Base-by-base conservation (phyloP, 2,797 vertebrate species). In the Chaunax sp. region DNA sequence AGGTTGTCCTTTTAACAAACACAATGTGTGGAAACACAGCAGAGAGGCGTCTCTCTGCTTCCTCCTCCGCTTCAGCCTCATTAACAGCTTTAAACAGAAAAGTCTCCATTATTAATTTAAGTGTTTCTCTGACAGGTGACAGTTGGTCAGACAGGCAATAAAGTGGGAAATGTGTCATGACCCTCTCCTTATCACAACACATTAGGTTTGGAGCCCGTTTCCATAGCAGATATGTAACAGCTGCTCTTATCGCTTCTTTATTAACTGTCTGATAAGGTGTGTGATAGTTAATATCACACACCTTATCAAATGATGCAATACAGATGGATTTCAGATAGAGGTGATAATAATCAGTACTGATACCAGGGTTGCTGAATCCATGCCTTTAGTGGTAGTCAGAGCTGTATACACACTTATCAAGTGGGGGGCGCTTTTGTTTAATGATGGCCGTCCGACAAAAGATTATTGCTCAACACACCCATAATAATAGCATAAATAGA, bases 131-230 rank as follows among this genome's bases (percentile, higher is more conserved):
- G n/a, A n/a, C n/a, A n/a, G n/a, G n/a, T 28, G 30, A 62, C 26
- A 52, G 61, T 25, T 19, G 1, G 16, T 58, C 51, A 22, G 10
- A 30, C 46, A 61, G 50, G 81, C 82, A 64, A 61, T 89, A 82
- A 83, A 85, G 20, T 30, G 58, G 41, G 54, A 72, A 78, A 87
- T 59, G 41, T 72, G 64, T 76, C 60, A 50, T 77, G 69, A 81
- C 69, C 66, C 19, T 49, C 13, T 76, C 33, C 77, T 92, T 91
- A 92, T 90, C 87, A 87, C 80, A 60, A 64, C 14, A 79, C 63
- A 72, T 83, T 84, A 85, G 11, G 77, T 68, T 51, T 40, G 72
- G 41, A 73, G 0, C 53, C 26, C 12, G 65, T 84, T 71, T 78
- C 78, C 82, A 84, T 41, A 65, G 64, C 75, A 87, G 77, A 73